Evolutionary conservation across 2,113 vertebrate genomes (phyloP).

Genomic region (Guaruba guarouba): DNA sequence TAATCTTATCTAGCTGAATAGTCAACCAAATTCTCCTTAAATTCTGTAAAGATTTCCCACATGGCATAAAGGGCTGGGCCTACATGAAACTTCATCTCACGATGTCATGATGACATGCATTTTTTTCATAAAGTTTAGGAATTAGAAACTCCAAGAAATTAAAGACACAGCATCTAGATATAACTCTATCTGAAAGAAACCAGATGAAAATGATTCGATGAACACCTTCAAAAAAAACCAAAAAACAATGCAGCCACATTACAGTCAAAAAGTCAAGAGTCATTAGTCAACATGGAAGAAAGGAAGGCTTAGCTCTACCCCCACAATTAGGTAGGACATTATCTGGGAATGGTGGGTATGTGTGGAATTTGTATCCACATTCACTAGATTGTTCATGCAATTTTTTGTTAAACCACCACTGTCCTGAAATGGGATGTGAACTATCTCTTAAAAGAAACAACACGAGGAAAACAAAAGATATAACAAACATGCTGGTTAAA

Average conservation of each 20-base stretch:
- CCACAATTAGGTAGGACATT: background rate
- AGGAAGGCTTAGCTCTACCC: background rate
- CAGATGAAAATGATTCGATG: background rate
- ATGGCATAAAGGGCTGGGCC: background rate
- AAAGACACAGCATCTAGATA: background rate
- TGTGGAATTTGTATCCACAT: background rate
- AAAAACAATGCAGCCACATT: background rate
- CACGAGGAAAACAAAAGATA: background rate
- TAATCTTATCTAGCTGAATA: background rate
- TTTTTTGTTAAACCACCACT: background rate
- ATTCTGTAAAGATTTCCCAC: background rate
- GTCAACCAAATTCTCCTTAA: background rate
- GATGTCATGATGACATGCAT: background rate
- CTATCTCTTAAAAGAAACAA: background rate
- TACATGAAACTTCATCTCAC: background rate
- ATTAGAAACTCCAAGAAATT: background rate
- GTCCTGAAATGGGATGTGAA: background rate
- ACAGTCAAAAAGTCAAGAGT: background rate
- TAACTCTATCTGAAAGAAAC: background rate
- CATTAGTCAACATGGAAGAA: background rate
- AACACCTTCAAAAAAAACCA: background rate
- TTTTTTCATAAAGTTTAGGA: background rate
- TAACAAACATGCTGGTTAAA: fast-evolving
- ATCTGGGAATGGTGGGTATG: background rate
- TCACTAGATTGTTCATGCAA: background rate